Conservation (phyloP, 2,888 invertebrate species). For the Spisula subtruncata region DNA sequence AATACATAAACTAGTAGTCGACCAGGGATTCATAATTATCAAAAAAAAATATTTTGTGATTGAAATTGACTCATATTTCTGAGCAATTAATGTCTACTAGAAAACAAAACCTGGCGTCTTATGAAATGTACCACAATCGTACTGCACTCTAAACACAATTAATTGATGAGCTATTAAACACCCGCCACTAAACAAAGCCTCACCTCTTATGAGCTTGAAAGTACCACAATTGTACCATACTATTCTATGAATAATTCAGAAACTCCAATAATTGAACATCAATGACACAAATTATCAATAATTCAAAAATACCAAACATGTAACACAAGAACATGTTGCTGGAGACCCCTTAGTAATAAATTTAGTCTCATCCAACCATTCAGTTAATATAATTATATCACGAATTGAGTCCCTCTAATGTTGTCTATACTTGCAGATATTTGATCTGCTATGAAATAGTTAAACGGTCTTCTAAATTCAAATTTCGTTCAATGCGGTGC, state of each 20-base stretch:
- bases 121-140: too few species aligned
- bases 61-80: not conserved
- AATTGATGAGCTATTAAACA: not conserved
- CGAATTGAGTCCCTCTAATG: not conserved
- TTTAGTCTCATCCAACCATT: too few species aligned
- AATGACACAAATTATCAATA: not conserved
- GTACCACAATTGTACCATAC: too few species aligned
- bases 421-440: not conserved
- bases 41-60: not conserved
- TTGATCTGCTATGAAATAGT: not conserved
- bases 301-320: not conserved
- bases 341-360: not conserved
- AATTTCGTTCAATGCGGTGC: not conserved
- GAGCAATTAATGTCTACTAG: not conserved
- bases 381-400: conserved; percentile 5
- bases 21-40: not conserved
- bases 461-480: too few species aligned
- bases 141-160: not conserved
- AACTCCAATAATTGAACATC: not conserved
- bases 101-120: not conserved
- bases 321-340: not conserved
- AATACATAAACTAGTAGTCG: too few species aligned
- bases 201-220: not conserved
- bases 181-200: not conserved
- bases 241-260: too few species aligned